A percentile compares a stretch with the other conserved stretches of the same genome.
Conservation (phyloP, 2,113 vertebrate species). For the Osmerus mordax region DNA sequence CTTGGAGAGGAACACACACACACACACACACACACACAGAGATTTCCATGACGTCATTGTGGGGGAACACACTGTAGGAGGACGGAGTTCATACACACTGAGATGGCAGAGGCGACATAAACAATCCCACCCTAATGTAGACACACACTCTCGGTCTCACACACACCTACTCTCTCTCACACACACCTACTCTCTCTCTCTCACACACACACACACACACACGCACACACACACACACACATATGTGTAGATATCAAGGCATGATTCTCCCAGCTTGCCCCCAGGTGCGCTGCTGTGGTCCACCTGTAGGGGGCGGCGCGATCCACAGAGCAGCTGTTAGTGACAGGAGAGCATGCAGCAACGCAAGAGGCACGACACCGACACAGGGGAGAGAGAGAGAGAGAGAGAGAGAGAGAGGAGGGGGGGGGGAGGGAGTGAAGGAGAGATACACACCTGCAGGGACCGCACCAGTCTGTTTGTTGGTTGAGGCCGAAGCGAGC, state of each 20-base stretch:
- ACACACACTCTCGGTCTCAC: slow-evolving; percentile 16
- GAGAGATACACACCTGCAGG: slow-evolving; percentile 94
- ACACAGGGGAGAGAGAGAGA: not conserved
- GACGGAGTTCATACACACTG: slow-evolving; percentile 32
- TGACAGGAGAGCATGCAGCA: slow-evolving; percentile 46
- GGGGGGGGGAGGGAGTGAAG: slow-evolving; percentile 45
- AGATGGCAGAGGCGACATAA: slow-evolving; percentile 25
- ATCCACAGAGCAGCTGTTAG: slow-evolving; percentile 47
- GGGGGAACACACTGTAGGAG: slow-evolving; percentile 44
- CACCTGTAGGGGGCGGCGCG: slow-evolving; percentile 13
- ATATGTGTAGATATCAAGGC: too few relatives aligned
- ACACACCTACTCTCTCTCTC: not conserved
- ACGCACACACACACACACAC: not conserved
- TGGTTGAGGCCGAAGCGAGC: slow-evolving; percentile 99
- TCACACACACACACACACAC: not conserved
- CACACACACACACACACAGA: slow-evolving; percentile 20
- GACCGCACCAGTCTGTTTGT: slow-evolving; percentile 99
- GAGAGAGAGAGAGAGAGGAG: slow-evolving; percentile 68
- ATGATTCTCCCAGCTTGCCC: not conserved
- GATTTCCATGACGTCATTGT: slow-evolving; percentile 60
- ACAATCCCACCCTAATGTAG: slow-evolving; percentile 9
- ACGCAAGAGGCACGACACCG: not conserved
- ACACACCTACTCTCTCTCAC: slow-evolving; percentile 5
- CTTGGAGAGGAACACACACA: slow-evolving; percentile 11
- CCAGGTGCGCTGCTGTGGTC: not conserved